Percentiles rank a stretch among this genome's conserved stretches.
These are phyloP conservation scores for Ceramica pisi DNA, from an alignment of 2,888 invertebrate genomes.

Conservation along the genomic window DNA sequence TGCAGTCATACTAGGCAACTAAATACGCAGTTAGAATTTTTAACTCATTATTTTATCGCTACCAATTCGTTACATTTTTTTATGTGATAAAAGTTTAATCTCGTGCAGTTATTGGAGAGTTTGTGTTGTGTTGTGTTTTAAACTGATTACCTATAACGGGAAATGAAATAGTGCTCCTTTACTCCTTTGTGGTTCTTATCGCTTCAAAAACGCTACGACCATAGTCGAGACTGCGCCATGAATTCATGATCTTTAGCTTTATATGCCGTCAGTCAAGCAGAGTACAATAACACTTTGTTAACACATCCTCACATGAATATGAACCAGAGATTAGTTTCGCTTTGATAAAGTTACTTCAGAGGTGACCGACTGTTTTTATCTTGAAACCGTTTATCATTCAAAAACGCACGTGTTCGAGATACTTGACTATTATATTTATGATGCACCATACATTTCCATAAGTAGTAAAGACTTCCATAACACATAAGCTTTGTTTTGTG, in stretches of 20 bases:
- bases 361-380: slow-evolving; percentile 75
- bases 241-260: slow-evolving; percentile 63
- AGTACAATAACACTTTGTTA: slow-evolving; percentile 76
- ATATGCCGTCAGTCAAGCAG: slow-evolving; percentile 60
- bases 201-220: slow-evolving; percentile 36
- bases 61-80: slow-evolving; percentile 20
- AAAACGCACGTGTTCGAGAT: slow-evolving; percentile 64
- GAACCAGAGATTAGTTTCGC: slow-evolving; percentile 77
- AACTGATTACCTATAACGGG: slow-evolving; percentile 48
- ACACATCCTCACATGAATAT: slow-evolving; percentile 79
- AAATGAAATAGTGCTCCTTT: slow-evolving; percentile 52
- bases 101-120: slow-evolving; percentile 11
- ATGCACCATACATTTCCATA: slow-evolving; percentile 59
- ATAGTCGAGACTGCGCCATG: slow-evolving; percentile 49
- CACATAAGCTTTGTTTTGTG: slow-evolving; percentile 49
- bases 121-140: slow-evolving; percentile 37
- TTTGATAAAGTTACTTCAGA: slow-evolving; percentile 72
- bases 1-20: background rate
- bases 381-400: slow-evolving; percentile 74
- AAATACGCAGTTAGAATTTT: slow-evolving; percentile 14
- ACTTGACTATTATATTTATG: slow-evolving; percentile 55
- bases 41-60: slow-evolving; percentile 20
- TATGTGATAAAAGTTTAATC: slow-evolving; percentile 31
- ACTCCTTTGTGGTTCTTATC: slow-evolving; percentile 57
- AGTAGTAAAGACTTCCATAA: slow-evolving; percentile 48